Percentiles rank a stretch among this genome's conserved stretches.
Evolutionary conservation across 2,797 vertebrate genomes (phyloP).

Genomic region (Acrocephalus scirpaceus): DNA sequence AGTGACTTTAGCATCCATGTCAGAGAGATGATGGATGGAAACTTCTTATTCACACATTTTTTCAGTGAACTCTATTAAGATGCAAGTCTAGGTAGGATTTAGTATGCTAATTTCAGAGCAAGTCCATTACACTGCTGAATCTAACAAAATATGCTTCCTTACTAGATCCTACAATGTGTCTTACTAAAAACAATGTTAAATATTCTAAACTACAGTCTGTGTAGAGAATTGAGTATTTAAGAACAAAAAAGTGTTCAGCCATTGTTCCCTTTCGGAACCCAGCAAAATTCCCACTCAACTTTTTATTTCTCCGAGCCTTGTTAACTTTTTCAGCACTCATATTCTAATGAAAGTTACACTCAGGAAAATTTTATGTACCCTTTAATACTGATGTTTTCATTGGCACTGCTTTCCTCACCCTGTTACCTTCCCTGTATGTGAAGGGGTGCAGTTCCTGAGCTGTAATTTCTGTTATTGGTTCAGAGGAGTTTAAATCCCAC

Average conservation of each 20-base stretch:
- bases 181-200: background rate
- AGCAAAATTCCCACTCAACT: background rate
- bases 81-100: background rate
- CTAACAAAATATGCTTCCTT: background rate
- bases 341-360: background rate
- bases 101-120: conserved; percentile 12
- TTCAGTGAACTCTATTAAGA: conserved; percentile 2
- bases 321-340: background rate
- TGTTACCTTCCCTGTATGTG: background rate
- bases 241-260: background rate
- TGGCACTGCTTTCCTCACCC: background rate
- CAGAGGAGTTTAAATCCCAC: background rate
- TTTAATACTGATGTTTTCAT: background rate
- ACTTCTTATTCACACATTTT: background rate
- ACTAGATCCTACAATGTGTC: background rate
- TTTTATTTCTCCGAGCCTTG: background rate
- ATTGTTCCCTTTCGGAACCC: background rate
- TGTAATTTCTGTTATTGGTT: background rate
- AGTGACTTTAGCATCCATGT: background rate
- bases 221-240: background rate
- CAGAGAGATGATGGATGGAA: conserved; percentile 9
- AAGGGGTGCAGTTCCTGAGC: background rate
- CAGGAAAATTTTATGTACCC: background rate
- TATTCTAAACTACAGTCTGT: background rate
- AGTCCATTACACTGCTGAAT: background rate